These are phyloP conservation scores for Tamandua tetradactyla DNA, from an alignment of 2,797 vertebrate species.

Conservation along the genomic window DNA sequence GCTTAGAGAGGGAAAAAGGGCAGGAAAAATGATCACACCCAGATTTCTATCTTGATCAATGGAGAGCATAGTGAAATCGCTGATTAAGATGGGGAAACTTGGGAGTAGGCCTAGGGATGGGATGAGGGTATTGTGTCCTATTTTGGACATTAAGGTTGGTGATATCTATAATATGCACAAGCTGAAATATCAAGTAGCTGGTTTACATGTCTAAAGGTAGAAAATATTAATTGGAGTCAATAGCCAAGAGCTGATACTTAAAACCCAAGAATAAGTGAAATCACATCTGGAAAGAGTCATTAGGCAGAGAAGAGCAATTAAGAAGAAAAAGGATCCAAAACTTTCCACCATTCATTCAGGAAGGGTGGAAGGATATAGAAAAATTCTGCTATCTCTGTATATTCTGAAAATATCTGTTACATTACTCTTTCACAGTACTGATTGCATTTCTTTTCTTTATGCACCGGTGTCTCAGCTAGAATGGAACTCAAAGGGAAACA, in stretches of 20 bases:
- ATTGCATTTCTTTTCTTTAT: too few species aligned
- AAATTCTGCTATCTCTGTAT: too few species aligned
- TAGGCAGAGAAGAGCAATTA: neutral
- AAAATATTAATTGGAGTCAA: too few species aligned
- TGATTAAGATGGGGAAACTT: neutral
- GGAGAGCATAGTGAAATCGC: neutral
- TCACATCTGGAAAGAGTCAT: neutral
- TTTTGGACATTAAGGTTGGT: neutral
- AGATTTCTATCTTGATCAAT: neutral
- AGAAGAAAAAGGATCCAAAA: too few species aligned
- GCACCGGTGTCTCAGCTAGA: neutral
- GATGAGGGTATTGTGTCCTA: neutral
- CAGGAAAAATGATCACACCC: neutral
- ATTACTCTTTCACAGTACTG: neutral
- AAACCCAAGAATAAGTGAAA: neutral
- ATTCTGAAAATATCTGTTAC: neutral
- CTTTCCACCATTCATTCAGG: neutral
- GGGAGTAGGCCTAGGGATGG: neutral
- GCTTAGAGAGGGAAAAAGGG: neutral
- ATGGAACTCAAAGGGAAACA: neutral
- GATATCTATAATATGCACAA: neutral
- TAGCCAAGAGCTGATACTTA: neutral
- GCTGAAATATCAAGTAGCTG: neutral
- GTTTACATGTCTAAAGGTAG: neutral
- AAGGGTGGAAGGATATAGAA: neutral